Percentiles rank a stretch among this genome's conserved stretches.
These are phyloP conservation scores for Entomobrya multifasciata DNA, from an alignment of 2,888 invertebrate genomes.

Conservation along the genomic window DNA sequence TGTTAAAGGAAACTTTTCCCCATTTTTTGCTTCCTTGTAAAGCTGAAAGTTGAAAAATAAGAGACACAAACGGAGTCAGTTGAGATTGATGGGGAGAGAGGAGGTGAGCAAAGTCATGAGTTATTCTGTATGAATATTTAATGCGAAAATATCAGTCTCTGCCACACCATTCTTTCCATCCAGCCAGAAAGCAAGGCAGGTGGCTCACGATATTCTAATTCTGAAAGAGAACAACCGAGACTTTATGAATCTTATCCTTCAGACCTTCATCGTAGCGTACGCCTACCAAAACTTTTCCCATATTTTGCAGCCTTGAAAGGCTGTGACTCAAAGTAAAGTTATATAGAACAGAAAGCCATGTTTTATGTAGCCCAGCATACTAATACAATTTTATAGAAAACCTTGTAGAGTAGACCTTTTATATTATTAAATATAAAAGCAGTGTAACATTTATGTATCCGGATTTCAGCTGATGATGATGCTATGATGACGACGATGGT, in stretches of 20 bases:
- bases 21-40: not conserved
- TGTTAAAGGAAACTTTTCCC: no score
- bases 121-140: slow-evolving; percentile 69
- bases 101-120: slow-evolving; percentile 70
- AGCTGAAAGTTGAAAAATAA: not conserved
- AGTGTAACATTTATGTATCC: not conserved
- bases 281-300: no score
- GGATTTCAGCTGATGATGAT: not conserved
- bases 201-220: slow-evolving; percentile 50
- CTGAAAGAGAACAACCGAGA: not conserved
- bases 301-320: no score
- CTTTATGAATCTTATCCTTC: slow-evolving; percentile 11
- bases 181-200: not conserved
- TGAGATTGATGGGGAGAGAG: slow-evolving; percentile 63
- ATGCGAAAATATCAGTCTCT: slow-evolving; percentile 70
- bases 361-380: not conserved
- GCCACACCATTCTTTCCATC: slow-evolving; percentile 10
- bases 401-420: not conserved
- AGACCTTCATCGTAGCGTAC: not conserved
- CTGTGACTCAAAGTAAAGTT: not conserved
- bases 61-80: slow-evolving; percentile 30
- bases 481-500: slow-evolving; percentile 23
- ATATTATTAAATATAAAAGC: not conserved
- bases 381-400: not conserved
- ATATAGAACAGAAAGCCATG: not conserved